Conservation (phyloP, 2,797 vertebrate species). For the Aldrovandia affinis region DNA sequence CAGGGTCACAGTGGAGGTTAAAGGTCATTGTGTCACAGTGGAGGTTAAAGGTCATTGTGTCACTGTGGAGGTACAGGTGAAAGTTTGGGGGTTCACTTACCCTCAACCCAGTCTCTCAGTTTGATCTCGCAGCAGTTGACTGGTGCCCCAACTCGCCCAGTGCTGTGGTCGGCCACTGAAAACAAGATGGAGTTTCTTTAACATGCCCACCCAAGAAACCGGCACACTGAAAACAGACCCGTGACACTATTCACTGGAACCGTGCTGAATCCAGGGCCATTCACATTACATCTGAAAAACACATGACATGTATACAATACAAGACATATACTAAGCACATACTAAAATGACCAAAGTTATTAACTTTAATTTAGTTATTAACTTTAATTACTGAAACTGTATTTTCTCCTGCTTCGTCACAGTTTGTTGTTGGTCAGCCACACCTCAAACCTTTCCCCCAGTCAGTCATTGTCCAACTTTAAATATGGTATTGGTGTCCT, state of each 20-base stretch:
- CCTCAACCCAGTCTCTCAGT: constrained; percentile 92
- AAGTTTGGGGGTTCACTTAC: constrained; percentile 62
- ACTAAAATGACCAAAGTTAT: too few relatives aligned
- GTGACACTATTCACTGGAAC: not conserved
- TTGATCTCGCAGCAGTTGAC: constrained; percentile 93
- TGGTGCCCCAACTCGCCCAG: constrained; percentile 94
- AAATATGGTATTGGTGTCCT: not conserved
- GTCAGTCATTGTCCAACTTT: not conserved
- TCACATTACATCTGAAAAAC: too few relatives aligned
- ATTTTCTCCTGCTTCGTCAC: not conserved
- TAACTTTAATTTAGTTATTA: too few relatives aligned
- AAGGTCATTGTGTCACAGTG: too few relatives aligned
- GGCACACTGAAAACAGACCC: not conserved
- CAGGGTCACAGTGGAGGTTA: not conserved
- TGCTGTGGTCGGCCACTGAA: constrained; percentile 85
- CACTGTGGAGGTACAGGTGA: not conserved
- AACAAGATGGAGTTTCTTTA: constrained; percentile 8
- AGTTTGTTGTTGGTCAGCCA: not conserved
- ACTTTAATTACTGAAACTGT: too few relatives aligned
- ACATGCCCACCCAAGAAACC: not conserved
- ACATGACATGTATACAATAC: not conserved
- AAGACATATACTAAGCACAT: not conserved
- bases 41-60: not conserved
- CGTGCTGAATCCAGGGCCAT: too few relatives aligned
- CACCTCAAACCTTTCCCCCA: not conserved